Conservation (phyloP, 2,888 invertebrate genomes). For the Agonopterix subpropinquella region DNA sequence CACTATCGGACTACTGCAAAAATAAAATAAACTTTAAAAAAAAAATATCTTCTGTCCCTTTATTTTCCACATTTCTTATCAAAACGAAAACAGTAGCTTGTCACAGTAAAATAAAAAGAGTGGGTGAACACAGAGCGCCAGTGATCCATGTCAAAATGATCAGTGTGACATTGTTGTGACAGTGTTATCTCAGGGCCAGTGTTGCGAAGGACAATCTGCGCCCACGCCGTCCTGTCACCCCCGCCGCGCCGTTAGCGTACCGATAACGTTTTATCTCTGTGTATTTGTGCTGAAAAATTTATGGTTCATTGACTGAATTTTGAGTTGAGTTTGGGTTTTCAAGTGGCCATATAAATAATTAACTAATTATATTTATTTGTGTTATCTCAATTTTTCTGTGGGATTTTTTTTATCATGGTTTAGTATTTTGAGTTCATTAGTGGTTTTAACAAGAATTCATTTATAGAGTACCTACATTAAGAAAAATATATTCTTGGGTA, state of each 20-base stretch:
- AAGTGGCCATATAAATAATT: too few species aligned
- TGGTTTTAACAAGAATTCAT: too few species aligned
- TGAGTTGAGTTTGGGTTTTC: neutral
- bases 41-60: too few species aligned
- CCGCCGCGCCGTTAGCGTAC: slow-evolving; percentile 1
- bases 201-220: slow-evolving; percentile 56
- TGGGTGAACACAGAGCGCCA: slow-evolving; percentile 6
- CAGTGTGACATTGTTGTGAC: slow-evolving; percentile 40
- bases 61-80: neutral
- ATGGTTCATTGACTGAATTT: slow-evolving; percentile 4
- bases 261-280: neutral
- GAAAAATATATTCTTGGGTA: too few species aligned
- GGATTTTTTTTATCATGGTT: too few species aligned
- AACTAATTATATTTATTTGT: too few species aligned
- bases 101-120: slow-evolving; percentile 8
- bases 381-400: too few species aligned
- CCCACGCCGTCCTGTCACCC: slow-evolving; percentile 56
- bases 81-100: slow-evolving; percentile 12
- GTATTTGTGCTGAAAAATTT: slow-evolving; percentile 1
- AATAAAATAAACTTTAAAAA: too few species aligned
- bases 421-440: too few species aligned
- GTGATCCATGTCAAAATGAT: slow-evolving; percentile 29
- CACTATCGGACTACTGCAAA: too few species aligned
- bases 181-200: slow-evolving; percentile 48
- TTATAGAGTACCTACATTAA: too few species aligned